Conservation (phyloP, 1,140 invertebrate genomes). For the Micrasema longulum region DNA sequence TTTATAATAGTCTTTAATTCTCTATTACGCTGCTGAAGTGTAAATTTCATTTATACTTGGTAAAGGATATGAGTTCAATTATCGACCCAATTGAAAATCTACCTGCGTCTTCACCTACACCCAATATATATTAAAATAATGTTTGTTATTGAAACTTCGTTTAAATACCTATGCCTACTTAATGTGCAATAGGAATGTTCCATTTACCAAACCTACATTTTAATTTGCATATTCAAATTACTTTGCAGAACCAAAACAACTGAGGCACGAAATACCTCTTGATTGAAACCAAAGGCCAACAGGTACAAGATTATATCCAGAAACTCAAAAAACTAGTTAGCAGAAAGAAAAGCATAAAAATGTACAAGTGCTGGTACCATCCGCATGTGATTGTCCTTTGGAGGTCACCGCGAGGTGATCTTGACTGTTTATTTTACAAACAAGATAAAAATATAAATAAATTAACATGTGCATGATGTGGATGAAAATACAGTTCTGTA, state of each 20-base stretch:
- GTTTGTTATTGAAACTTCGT: no score
- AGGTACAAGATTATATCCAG: conserved; percentile 11
- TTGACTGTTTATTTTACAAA: conserved; percentile 4
- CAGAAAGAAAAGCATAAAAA: conserved; percentile 1
- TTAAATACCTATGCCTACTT: no score
- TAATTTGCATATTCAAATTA: conserved; percentile 24
- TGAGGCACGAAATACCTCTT: conserved; percentile 7
- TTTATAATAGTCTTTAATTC: no score
- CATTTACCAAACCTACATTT: neutral
- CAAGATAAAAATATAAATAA: neutral
- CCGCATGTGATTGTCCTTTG: conserved; percentile 28
- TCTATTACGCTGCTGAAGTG: no score
- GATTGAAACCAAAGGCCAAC: conserved; percentile 12
- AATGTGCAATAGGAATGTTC: no score
- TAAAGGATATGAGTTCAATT: no score
- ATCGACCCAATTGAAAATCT: no score
- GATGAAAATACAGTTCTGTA: no score
- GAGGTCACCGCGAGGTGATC: conserved; percentile 5
- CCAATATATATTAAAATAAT: no score
- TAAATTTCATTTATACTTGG: neutral
- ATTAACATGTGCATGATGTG: no score
- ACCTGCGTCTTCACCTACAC: no score
- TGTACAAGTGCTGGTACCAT: conserved; percentile 6
- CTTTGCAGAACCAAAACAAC: neutral
- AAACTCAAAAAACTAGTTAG: neutral